Evolutionary conservation across 2,797 vertebrate genomes (phyloP), one percentile per base, ranked within the genome.

Genomic region (Pagetopsis macropterus): DNA sequence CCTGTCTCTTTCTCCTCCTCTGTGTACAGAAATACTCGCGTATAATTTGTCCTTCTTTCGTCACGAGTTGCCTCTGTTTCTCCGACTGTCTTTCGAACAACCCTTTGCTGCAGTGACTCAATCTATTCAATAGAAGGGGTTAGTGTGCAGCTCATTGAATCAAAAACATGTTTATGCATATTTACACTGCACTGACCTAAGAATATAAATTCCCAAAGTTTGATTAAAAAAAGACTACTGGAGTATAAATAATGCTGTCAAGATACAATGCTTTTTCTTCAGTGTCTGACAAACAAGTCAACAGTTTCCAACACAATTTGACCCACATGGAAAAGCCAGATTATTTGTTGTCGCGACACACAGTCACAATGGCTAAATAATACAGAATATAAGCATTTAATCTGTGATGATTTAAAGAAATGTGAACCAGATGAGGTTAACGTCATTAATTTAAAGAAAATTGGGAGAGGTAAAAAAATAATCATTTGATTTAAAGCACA

Each of bases 301-400:
- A 14, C 46, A 60, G 41, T 23, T 57, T 70, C 74, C 60, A 72
- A 37, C 57, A 79, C 80, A 51, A 37, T 72, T 65, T 90, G 91
- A 93, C 92, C 93, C 74, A 92, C 67, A 87, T 94, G 77, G 64
- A 79, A 90, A 84, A 85, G 57, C 37, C 76, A 75, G 86, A 87
- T 88, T 87, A 79, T 86, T 65, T 79, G 65, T 41, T 54, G 60
- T 61, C 17, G 12, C 43, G 66, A 68, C 70, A 75, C 44, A 21
- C 31, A 81, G 44, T 83, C 56, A 46, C 21, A 7, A 23, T 43
- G 43, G 45, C 21, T 77, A 31, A 21, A 37, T 37, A 50, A 59
- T 31, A 43, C 19, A 54, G 12, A 12, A 10, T n/a, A 43, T 0
- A 16, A 59, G 40, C 12, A 11, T 46, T 64, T 57, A 76, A 68